Evolutionary conservation across 2,113 vertebrate genomes (phyloP).

Genomic region (Pedetes capensis): DNA sequence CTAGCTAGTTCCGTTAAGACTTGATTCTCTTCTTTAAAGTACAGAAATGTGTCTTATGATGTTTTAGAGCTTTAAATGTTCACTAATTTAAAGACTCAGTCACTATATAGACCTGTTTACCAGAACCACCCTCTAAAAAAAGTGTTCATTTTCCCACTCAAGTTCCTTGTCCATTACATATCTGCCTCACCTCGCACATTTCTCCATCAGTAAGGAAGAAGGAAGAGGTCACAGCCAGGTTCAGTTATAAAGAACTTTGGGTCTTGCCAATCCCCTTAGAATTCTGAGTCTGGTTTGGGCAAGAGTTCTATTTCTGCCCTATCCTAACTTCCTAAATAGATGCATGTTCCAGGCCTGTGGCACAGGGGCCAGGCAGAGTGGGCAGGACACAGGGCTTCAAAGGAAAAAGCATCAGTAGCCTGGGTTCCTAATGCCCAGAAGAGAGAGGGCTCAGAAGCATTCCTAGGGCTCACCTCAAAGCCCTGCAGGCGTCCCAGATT

Average conservation of each 20-base stretch:
- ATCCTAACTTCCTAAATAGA: neutral
- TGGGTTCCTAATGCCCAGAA: slow-evolving; percentile 87
- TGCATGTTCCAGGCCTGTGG: neutral
- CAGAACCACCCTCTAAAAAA: neutral
- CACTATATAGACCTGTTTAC: neutral
- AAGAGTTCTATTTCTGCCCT: neutral
- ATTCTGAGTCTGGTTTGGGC: neutral
- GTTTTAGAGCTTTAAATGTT: neutral
- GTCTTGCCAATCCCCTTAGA: neutral
- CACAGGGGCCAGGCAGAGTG: neutral
- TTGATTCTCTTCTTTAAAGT: neutral
- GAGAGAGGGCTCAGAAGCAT: neutral
- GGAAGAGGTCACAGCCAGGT: neutral
- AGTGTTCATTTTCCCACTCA: neutral
- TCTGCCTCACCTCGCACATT: neutral
- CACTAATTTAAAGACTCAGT: neutral
- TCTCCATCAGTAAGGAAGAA: neutral
- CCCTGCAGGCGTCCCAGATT: slow-evolving; percentile 97
- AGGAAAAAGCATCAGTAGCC: neutral
- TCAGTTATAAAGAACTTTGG: neutral
- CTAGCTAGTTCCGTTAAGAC: neutral
- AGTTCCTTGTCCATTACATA: neutral
- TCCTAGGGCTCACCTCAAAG: slow-evolving; percentile 89
- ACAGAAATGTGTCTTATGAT: neutral
- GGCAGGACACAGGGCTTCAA: neutral